Percentiles rank a stretch among this genome's conserved stretches.
phyloP scores from a whole-genome alignment of 2,888 invertebrate species.

The Neoascia interrupta region DNA sequence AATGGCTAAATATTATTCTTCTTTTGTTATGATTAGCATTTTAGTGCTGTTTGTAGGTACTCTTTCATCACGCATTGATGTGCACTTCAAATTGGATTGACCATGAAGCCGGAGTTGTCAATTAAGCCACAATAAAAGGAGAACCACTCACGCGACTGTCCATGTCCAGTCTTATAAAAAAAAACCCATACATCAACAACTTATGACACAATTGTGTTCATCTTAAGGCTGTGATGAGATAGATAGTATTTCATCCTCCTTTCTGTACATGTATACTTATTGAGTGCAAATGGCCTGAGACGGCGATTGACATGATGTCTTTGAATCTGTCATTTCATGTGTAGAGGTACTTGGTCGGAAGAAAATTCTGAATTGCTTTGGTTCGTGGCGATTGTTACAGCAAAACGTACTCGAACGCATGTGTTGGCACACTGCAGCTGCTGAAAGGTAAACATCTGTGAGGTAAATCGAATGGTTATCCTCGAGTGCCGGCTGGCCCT shows the following conservation, averaged over 20 bases:
- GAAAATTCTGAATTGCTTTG: slow-evolving; percentile 40
- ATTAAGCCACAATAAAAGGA: slow-evolving; percentile 52
- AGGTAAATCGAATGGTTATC: slow-evolving; percentile 45
- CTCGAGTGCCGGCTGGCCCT: slow-evolving; percentile 37
- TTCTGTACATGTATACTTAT: background rate
- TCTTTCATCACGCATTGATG: slow-evolving; percentile 19
- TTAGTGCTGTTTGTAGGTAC: slow-evolving; percentile 54
- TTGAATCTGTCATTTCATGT: too few species aligned
- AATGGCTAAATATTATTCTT: slow-evolving; percentile 31
- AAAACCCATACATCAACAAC: too few species aligned
- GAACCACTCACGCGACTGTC: slow-evolving; percentile 31
- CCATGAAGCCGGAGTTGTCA: slow-evolving; percentile 53
- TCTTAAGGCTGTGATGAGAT: too few species aligned
- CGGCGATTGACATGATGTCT: too few species aligned
- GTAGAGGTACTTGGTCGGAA: too few species aligned
- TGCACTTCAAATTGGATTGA: slow-evolving; percentile 58
- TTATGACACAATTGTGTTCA: too few species aligned
- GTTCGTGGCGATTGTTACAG: background rate
- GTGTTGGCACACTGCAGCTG: slow-evolving; percentile 53
- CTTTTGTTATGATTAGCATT: slow-evolving; percentile 48
- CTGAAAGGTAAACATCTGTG: slow-evolving; percentile 62
- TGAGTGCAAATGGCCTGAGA: too few species aligned
- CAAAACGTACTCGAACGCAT: background rate
- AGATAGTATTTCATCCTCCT: slow-evolving; percentile 25
- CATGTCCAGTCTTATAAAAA: slow-evolving; percentile 1